A percentile compares a stretch with the other conserved stretches of the same genome.
These are phyloP conservation scores for Eupithecia insigniata DNA, from an alignment of 2,888 invertebrate genomes.

Conservation along the genomic window DNA sequence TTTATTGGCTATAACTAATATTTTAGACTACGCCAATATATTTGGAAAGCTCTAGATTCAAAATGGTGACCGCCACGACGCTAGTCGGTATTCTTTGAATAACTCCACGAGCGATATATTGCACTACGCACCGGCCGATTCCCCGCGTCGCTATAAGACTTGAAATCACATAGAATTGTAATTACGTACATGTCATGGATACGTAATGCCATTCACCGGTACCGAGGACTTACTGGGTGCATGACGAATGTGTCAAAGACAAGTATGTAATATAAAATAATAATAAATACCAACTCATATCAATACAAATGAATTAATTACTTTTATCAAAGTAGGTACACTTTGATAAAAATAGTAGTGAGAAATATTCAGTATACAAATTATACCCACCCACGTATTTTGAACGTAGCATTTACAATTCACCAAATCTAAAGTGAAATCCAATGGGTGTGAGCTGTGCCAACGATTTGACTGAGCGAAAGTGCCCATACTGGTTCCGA, in stretches of 20 bases:
- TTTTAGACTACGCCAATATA: conserved; percentile 8
- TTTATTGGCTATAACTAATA: conserved; percentile 1
- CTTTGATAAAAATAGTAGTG: no score
- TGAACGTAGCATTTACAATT: conserved; percentile 28
- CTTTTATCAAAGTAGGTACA: no score
- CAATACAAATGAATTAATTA: background rate
- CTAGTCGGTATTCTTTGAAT: conserved; percentile 53
- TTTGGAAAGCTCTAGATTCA: conserved; percentile 30
- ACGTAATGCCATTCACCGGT: conserved; percentile 58
- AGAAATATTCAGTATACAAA: background rate
- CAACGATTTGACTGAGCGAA: conserved; percentile 74
- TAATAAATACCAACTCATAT: conserved; percentile 6
- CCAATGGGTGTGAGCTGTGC: conserved; percentile 65
- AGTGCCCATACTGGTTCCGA: conserved; percentile 78
- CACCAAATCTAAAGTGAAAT: conserved; percentile 76
- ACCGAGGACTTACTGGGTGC: conserved; percentile 48
- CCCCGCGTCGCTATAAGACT: conserved; percentile 54
- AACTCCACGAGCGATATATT: conserved; percentile 39
- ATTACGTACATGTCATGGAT: conserved; percentile 61
- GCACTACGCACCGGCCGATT: conserved; percentile 47
- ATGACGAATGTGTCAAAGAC: conserved; percentile 15
- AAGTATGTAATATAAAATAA: conserved; percentile 1
- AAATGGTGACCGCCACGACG: conserved; percentile 38
- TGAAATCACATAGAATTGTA: conserved; percentile 65
- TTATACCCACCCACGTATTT: conserved; percentile 28